phyloP scores from a whole-genome alignment of 2,113 vertebrate species.

The Istiophorus platypterus region DNA sequence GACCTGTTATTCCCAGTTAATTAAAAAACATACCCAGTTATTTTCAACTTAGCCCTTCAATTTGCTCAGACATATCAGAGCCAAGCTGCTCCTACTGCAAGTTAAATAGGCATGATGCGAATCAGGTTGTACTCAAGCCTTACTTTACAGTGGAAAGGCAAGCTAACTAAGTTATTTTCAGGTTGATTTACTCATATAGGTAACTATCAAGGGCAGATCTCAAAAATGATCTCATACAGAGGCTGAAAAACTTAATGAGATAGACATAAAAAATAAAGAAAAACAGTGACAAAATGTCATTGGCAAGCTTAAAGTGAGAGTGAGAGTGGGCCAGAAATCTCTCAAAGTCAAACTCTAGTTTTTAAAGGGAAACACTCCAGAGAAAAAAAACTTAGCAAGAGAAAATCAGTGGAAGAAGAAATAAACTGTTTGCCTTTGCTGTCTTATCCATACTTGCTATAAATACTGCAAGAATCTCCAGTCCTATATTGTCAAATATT shows the following conservation, averaged over 20 bases:
- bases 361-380: too few species aligned
- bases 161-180: slow-evolving; percentile 4
- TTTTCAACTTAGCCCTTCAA: slow-evolving; percentile 36
- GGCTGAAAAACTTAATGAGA: not conserved
- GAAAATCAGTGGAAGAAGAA: too few species aligned
- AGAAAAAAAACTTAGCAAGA: too few species aligned
- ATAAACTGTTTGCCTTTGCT: not conserved
- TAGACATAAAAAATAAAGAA: not conserved
- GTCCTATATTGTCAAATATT: not conserved
- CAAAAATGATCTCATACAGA: not conserved
- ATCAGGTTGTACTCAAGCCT: slow-evolving; percentile 7
- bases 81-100: slow-evolving; percentile 20
- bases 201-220: not conserved
- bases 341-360: not conserved
- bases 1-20: slow-evolving; percentile 67
- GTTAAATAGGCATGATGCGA: slow-evolving; percentile 26
- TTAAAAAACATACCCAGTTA: slow-evolving; percentile 57
- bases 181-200: not conserved
- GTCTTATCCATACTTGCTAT: not conserved
- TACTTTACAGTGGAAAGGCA: slow-evolving; percentile 6
- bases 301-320: not conserved
- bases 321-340: not conserved
- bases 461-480: not conserved
- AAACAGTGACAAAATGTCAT: not conserved
- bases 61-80: slow-evolving; percentile 33